Percentiles rank a stretch among this genome's conserved stretches.
Conservation (phyloP, 1,140 invertebrate genomes). For the Drosophila parvula region DNA sequence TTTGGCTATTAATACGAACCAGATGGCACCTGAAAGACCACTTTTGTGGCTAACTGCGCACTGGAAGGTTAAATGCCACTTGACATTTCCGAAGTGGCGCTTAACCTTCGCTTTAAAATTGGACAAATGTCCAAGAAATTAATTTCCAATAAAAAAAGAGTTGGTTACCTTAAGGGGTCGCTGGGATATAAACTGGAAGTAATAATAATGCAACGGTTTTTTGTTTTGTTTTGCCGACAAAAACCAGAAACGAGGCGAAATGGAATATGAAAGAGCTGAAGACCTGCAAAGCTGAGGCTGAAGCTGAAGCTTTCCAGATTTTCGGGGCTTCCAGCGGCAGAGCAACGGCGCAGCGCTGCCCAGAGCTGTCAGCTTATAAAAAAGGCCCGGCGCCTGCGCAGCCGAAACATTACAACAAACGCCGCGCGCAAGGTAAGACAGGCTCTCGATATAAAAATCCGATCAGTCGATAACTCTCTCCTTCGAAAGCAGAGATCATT, state of each 20-base stretch:
- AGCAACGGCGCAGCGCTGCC: constrained; percentile 23
- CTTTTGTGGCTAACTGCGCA: constrained; percentile 45
- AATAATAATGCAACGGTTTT: constrained; percentile 15
- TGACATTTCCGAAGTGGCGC: constrained; percentile 70
- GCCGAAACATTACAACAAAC: constrained; percentile 77
- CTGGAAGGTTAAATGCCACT: constrained; percentile 80
- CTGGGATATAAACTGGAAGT: constrained; percentile 44
- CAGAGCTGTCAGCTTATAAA: constrained; percentile 75
- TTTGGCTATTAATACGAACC: constrained; percentile 72
- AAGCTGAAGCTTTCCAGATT: constrained; percentile 47
- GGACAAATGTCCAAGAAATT: constrained; percentile 67
- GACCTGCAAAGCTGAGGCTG: constrained; percentile 9
- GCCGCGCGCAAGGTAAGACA: constrained; percentile 77
- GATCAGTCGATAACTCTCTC: background rate
- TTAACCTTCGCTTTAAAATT: constrained; percentile 72
- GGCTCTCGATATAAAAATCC: background rate
- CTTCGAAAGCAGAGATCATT: constrained; percentile 14
- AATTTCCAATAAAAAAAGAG: constrained; percentile 62
- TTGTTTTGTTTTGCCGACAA: constrained; percentile 21
- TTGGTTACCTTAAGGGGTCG: constrained; percentile 56
- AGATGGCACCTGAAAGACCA: constrained; percentile 71
- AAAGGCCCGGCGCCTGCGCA: constrained; percentile 57
- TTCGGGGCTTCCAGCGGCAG: constrained; percentile 69
- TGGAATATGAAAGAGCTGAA: constrained; percentile 37
- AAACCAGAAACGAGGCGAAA: constrained; percentile 70